Percentiles rank a stretch among this genome's conserved stretches.
Conservation (phyloP, 1,140 invertebrate species). For the Meteorus sp. region DNA sequence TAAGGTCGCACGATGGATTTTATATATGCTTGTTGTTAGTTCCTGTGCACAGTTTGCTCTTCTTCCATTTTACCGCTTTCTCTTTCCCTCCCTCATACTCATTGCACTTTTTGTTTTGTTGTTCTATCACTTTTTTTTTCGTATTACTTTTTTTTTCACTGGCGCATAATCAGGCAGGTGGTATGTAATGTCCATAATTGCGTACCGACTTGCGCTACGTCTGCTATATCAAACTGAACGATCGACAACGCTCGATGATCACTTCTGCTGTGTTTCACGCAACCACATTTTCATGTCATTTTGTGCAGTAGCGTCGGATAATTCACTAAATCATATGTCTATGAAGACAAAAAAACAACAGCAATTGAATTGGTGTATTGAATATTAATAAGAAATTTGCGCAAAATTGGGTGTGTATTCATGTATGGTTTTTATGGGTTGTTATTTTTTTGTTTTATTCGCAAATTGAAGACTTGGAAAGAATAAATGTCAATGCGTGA, state of each 20-base stretch:
- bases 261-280: constrained; percentile 10
- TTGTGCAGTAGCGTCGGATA: too few species aligned
- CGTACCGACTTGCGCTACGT: constrained; percentile 20
- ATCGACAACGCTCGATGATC: constrained; percentile 14
- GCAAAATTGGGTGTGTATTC: too few species aligned
- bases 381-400: too few species aligned
- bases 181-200: constrained; percentile 28
- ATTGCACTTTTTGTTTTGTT: neutral
- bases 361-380: too few species aligned
- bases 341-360: too few species aligned
- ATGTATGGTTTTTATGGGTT: too few species aligned
- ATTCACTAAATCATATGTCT: too few species aligned
- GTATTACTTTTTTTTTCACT: constrained; percentile 6
- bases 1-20: constrained; percentile 18
- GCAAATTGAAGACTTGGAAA: too few species aligned
- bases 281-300: too few species aligned
- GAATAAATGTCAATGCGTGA: neutral
- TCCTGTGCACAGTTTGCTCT: constrained; percentile 8
- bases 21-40: constrained; percentile 13
- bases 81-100: neutral
- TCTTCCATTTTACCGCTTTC: neutral
- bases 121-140: neutral
- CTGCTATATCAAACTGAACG: constrained; percentile 18
- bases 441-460: too few species aligned
- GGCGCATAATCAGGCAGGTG: constrained; percentile 26